These are phyloP conservation scores for Telenomus remus DNA, from an alignment of 1,140 invertebrate species.

Conservation along the genomic window DNA sequence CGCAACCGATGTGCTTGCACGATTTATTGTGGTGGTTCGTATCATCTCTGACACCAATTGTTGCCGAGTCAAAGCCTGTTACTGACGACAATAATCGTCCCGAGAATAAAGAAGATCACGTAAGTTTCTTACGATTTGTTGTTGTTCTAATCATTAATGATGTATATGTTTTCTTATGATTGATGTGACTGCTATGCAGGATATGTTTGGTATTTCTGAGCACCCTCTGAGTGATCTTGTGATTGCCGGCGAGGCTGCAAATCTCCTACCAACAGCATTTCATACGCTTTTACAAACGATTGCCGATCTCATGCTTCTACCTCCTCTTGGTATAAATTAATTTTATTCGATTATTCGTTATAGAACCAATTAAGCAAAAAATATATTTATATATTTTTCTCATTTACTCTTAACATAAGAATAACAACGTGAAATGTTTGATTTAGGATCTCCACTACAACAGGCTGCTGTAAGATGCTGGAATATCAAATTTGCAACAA, in stretches of 20 bases:
- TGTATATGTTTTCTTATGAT: no score
- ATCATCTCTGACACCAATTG: constrained; percentile 79
- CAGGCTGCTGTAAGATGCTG: constrained; percentile 96
- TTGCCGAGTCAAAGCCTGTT: constrained; percentile 66
- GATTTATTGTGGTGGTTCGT: constrained; percentile 98
- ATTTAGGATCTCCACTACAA: constrained; percentile 84
- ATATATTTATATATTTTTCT: no score
- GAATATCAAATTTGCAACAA: constrained; percentile 90
- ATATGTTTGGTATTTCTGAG: constrained; percentile 81
- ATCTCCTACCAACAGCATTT: constrained; percentile 87
- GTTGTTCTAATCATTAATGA: no score
- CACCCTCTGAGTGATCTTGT: constrained; percentile 88
- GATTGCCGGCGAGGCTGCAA: constrained; percentile 86
- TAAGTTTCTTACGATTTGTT: no score
- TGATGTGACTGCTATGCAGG: constrained; percentile 65
- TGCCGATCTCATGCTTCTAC: constrained; percentile 92
- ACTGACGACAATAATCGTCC: constrained; percentile 75
- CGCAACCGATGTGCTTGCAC: constrained; percentile 91
- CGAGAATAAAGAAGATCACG: constrained; percentile 77
- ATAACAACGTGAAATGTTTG: constrained; percentile 2
- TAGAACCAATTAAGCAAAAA: no score
- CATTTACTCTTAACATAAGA: not conserved
- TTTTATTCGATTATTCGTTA: not conserved
- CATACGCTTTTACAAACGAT: constrained; percentile 93
- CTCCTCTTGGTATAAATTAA: constrained; percentile 80